Base-by-base conservation (phyloP, 2,113 vertebrate species). In the Engystomops pustulosus region DNA sequence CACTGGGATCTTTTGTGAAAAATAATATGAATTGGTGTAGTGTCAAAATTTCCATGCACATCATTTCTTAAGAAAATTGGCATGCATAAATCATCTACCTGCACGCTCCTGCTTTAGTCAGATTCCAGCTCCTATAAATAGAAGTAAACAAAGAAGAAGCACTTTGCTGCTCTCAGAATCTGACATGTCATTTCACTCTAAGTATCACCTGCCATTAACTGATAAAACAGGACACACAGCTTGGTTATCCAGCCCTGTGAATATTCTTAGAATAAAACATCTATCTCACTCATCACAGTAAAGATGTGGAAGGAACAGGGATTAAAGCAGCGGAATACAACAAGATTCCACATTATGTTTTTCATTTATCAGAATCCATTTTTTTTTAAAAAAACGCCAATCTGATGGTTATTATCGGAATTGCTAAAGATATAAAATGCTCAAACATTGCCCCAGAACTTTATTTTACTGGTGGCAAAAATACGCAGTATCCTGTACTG, bases 11-110 rank as follows among this genome's bases (percentile, higher is more conserved):
- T 76, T 76, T 76, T 76, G 72, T 32, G 20, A 58, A 12, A 55
- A 76, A 58, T 23, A 77, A 77, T 7, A 58, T 77, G 49, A 77
- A 51, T 75, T 77, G 51, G 12, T 58, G 3, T n/a, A 55, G 32
- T 74, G 70, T 55, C 49, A 38, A 1, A 51, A 47, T 65, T 30
- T 47, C 41, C 18, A 34, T 80, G 27, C 60, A 80, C 78, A 67
- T 65, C 38, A 67, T 80, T 67, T 80, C 25, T 67, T 62, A 67
- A 49, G 27, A 68, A 80, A 67, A 80, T 80, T 80, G 58, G 58
- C 78, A 67, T 67, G 60, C 60, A 49, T 67, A 68, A 80, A 67
- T 80, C 41, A 67, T 34, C 23, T 32, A 77, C 38, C 41, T 67
- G 53, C 25, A 14, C 12, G 15, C n/a, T 67, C 47, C 41, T 7